A percentile compares a stretch with the other conserved stretches of the same genome.
Evolutionary conservation across 1,140 invertebrate genomes (phyloP).

Genomic region (Subanguina moxae): DNA sequence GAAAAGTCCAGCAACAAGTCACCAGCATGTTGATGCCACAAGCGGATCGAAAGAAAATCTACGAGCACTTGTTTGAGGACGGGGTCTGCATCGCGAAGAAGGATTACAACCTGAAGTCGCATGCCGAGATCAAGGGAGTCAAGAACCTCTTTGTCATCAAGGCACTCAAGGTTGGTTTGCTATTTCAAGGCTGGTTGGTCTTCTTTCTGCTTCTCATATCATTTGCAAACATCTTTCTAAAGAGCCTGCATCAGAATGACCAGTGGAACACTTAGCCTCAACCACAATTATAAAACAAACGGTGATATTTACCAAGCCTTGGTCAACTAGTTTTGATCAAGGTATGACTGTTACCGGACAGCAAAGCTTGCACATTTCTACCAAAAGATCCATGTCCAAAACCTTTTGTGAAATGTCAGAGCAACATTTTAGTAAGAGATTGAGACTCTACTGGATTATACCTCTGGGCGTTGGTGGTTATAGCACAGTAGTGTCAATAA

Average conservation of each 20-base stretch:
- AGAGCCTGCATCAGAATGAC: no score
- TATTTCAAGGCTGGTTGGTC: not conserved
- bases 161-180: slow-evolving; percentile 71
- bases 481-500: no score
- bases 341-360: slow-evolving; percentile 6
- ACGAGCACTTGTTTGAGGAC: slow-evolving; percentile 95
- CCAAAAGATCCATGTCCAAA: not conserved
- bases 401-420: not conserved
- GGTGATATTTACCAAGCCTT: slow-evolving; percentile 1
- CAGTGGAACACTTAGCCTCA: no score
- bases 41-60: slow-evolving; percentile 87
- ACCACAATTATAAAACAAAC: no score
- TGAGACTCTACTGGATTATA: not conserved
- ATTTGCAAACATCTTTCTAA: no score
- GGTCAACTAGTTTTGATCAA: not conserved
- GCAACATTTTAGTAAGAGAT: slow-evolving; percentile 1
- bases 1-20: no score
- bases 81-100: slow-evolving; percentile 95
- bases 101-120: slow-evolving; percentile 89
- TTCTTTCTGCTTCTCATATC: not conserved
- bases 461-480: no score
- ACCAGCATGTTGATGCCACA: slow-evolving; percentile 97
- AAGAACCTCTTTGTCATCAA: slow-evolving; percentile 98
- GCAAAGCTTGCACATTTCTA: not conserved
- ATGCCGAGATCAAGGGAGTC: slow-evolving; percentile 85